Percentiles rank a stretch among this genome's conserved stretches.
Evolutionary conservation across 2,888 invertebrate species (phyloP).

Genomic region (Cephalotes varians): DNA sequence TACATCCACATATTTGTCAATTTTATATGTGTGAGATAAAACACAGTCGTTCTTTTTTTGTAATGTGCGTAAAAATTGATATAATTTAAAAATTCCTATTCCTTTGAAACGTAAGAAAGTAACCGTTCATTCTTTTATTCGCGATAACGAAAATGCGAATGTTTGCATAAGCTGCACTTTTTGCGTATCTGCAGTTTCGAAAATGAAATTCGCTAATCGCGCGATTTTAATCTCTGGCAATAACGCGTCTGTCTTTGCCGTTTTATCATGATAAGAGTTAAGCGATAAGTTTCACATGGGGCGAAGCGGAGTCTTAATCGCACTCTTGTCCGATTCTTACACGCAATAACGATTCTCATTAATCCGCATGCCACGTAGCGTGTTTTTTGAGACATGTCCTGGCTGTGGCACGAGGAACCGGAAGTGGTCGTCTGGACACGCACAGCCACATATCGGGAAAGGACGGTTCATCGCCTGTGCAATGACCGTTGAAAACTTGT

Average conservation of each 20-base stretch:
- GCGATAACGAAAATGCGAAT: not conserved
- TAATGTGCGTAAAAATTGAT: not conserved
- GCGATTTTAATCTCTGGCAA: slow-evolving; percentile 2
- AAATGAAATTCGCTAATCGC: not conserved
- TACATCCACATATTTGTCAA: not conserved
- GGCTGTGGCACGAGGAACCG: slow-evolving; percentile 74
- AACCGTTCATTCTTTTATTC: not conserved
- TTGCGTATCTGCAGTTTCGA: not conserved
- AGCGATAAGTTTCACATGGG: slow-evolving; percentile 50
- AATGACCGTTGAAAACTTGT: slow-evolving; percentile 67
- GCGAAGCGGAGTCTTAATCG: slow-evolving; percentile 59
- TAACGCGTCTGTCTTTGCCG: slow-evolving; percentile 15
- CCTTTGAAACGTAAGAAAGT: not conserved
- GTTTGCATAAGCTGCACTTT: not conserved
- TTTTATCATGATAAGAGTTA: slow-evolving; percentile 44
- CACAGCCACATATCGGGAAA: slow-evolving; percentile 73
- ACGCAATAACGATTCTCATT: slow-evolving; percentile 53
- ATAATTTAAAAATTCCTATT: slow-evolving; percentile 1
- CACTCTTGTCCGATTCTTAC: slow-evolving; percentile 40
- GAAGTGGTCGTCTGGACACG: slow-evolving; percentile 77
- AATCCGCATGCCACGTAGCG: slow-evolving; percentile 55
- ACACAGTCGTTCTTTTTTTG: not conserved
- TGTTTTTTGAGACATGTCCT: slow-evolving; percentile 62
- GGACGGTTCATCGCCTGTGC: slow-evolving; percentile 68
- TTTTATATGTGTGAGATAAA: not conserved